These are phyloP conservation scores for Dione juno DNA, from an alignment of 2,888 invertebrate species.

Conservation along the genomic window DNA sequence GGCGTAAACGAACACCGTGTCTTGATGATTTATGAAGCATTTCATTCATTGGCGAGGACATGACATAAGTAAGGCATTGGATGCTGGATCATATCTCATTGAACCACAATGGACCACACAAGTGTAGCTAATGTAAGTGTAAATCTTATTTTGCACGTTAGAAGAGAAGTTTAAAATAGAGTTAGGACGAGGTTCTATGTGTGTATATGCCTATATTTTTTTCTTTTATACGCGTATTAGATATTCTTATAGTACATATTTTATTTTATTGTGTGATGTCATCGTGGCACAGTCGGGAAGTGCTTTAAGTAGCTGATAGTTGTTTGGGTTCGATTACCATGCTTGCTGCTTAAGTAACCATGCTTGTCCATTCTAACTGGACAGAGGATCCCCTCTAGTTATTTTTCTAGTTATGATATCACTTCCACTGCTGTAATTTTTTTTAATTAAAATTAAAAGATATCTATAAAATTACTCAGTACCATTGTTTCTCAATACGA, in stretches of 20 bases:
- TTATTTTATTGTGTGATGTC: too few relatives aligned
- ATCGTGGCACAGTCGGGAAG: too few relatives aligned
- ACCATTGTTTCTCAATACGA: conserved; percentile 11
- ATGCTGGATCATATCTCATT: conserved; percentile 53
- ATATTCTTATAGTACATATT: too few relatives aligned
- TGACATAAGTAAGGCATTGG: conserved; percentile 48
- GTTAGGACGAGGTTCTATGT: background rate
- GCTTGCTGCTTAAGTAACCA: too few relatives aligned
- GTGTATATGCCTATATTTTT: background rate
- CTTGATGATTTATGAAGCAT: conserved; percentile 36
- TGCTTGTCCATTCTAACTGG: too few relatives aligned
- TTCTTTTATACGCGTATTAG: background rate
- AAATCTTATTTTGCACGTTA: conserved; percentile 50
- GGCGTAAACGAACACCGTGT: conserved; percentile 40
- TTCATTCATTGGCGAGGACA: conserved; percentile 40
- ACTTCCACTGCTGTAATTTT: too few relatives aligned
- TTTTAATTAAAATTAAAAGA: too few relatives aligned
- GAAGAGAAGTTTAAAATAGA: conserved; percentile 1
- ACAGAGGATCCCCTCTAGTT: too few relatives aligned
- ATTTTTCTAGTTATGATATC: too few relatives aligned
- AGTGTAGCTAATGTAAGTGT: conserved; percentile 53
- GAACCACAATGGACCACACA: conserved; percentile 55
- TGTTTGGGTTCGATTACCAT: too few relatives aligned
- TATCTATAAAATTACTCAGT: too few relatives aligned
- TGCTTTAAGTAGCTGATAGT: too few relatives aligned